Base-by-base conservation (phyloP, 2,888 invertebrate species). In the Diplolepis rosae region DNA sequence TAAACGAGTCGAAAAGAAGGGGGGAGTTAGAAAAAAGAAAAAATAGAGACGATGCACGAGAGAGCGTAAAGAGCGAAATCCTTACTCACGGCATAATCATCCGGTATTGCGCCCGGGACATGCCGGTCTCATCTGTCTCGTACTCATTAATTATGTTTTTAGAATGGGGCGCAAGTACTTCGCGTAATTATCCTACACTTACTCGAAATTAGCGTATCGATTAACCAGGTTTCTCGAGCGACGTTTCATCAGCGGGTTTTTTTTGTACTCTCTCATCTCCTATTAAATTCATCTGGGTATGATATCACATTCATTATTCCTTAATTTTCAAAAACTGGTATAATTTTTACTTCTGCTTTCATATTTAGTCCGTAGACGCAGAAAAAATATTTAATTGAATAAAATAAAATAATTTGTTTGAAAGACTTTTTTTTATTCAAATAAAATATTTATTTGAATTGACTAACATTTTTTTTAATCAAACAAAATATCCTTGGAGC, bases 121-220 rank as follows among this genome's bases (percentile, higher is more conserved):
- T n/a, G n/a, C 15, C 18, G 9, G 65, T 74, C 66, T 45, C 48
- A n/a, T 35, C 73, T 74, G 74, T 71, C 69, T 72, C 65, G 66
- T 77, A 39, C 78, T 82, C 80, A 81, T 82, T 81, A 83, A 81
- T 81, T 81, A 82, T 74, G 71, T 76, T 79, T 81, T 79, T 78
- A 74, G 68, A 65, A 68, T 39, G 67, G 32, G 54, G 74, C 30
- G 70, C 68, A 78, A 79, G 79, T 74, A 75, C 66, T 70, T 68
- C 76, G 74, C 48, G 79, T 79, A 82, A 83, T 84, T 82, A 83
- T 82, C 73, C 71, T 69, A 71, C 75, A 76, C 77, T 82, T 81
- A 75, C 72, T 73, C 73, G 77, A 80, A 84, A 83, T 84, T 81
- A 80, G 77, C 79, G 80, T 78, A 80, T 83, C 82, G 81, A 80